These are phyloP conservation scores for Triplophysa siluroides DNA, from an alignment of 2,113 vertebrate species.

Conservation along the genomic window DNA sequence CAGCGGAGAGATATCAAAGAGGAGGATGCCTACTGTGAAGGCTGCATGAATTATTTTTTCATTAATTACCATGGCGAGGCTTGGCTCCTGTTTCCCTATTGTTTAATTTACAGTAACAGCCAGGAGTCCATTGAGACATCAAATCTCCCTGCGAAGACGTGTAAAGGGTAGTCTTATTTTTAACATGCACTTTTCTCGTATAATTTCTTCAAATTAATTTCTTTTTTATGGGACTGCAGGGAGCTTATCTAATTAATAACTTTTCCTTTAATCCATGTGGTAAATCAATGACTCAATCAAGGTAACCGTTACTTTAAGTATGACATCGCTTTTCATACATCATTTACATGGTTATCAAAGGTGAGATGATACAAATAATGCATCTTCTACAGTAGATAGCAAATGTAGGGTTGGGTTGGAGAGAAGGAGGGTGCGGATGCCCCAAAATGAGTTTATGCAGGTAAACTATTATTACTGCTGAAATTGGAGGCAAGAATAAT, in stretches of 20 bases:
- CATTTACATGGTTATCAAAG: neutral
- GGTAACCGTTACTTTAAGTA: neutral
- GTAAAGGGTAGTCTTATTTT: constrained; percentile 40
- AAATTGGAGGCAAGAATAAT: constrained; percentile 32
- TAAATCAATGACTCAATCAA: neutral
- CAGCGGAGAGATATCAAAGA: constrained; percentile 34
- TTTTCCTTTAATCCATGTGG: neutral
- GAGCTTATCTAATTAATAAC: constrained; percentile 13
- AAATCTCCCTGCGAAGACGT: constrained; percentile 27
- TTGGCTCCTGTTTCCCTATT: constrained; percentile 42
- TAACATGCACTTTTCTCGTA: neutral
- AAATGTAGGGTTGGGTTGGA: too few relatives aligned
- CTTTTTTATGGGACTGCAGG: neutral
- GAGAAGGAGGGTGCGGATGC: too few relatives aligned
- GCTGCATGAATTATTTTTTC: constrained; percentile 36
- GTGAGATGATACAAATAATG: neutral
- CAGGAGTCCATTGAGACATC: constrained; percentile 39
- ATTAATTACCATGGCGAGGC: constrained; percentile 47
- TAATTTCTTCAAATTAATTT: neutral
- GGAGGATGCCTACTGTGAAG: constrained; percentile 25
- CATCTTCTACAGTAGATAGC: too few relatives aligned
- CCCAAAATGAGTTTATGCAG: neutral
- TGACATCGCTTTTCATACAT: neutral
- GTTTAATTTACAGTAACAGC: constrained; percentile 52
- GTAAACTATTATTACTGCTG: constrained; percentile 43